These are phyloP conservation scores for Parnassius mnemosyne DNA, from an alignment of 2,888 invertebrate genomes.

Conservation along the genomic window DNA sequence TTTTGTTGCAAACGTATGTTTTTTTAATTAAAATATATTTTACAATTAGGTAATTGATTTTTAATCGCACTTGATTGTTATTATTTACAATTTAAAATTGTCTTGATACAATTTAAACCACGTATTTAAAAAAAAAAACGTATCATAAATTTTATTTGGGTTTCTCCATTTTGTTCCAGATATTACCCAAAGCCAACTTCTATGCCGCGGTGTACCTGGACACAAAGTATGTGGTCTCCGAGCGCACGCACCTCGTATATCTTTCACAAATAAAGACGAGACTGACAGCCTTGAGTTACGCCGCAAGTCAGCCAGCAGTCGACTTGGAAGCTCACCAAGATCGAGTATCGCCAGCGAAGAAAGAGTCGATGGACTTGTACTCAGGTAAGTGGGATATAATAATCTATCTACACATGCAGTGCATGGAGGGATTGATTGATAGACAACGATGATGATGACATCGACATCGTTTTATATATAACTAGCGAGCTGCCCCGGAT, in stretches of 20 bases:
- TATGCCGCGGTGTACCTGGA: slow-evolving; percentile 67
- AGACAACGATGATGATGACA: too few relatives aligned
- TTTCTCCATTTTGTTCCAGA: slow-evolving; percentile 46
- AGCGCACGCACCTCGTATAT: slow-evolving; percentile 69
- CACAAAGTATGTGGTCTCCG: slow-evolving; percentile 70
- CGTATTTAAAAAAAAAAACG: too few relatives aligned
- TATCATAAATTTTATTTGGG: too few relatives aligned
- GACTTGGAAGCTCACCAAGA: slow-evolving; percentile 70
- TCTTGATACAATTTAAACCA: too few relatives aligned
- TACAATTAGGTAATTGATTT: slow-evolving; percentile 3
- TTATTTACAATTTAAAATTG: too few relatives aligned
- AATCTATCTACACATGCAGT: too few relatives aligned
- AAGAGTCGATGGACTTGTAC: slow-evolving; percentile 77
- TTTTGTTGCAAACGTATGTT: not conserved
- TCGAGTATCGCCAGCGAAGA: slow-evolving; percentile 73
- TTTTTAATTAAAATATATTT: not conserved
- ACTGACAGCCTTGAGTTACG: slow-evolving; percentile 58
- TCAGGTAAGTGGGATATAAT: slow-evolving; percentile 71
- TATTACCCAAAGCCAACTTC: slow-evolving; percentile 65
- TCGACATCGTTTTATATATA: too few relatives aligned
- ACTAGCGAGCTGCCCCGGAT: too few relatives aligned
- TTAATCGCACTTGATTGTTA: too few relatives aligned
- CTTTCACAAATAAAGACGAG: slow-evolving; percentile 69
- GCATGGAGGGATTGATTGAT: too few relatives aligned
- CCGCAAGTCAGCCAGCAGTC: slow-evolving; percentile 70